Percentiles rank a stretch among this genome's conserved stretches.
phyloP scores from a whole-genome alignment of 2,113 vertebrate species.

The Sander lucioperca region DNA sequence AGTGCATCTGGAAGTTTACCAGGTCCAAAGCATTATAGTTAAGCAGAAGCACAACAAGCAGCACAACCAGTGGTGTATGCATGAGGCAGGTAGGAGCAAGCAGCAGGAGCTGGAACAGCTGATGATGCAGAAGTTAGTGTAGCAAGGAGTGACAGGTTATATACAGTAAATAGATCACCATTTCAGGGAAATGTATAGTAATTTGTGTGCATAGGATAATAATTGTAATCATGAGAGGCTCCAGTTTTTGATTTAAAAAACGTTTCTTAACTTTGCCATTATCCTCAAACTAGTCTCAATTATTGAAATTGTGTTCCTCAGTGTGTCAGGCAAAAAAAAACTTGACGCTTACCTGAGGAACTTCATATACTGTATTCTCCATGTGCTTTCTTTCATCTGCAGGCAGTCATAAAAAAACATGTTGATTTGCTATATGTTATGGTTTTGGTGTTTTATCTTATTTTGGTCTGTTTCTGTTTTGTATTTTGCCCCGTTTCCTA shows the following conservation, averaged over 20 bases:
- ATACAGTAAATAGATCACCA: background rate
- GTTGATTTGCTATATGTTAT: no score
- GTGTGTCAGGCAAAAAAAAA: background rate
- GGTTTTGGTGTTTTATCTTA: no score
- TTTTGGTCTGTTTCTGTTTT: no score
- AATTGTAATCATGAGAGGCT: background rate
- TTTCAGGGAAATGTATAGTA: background rate
- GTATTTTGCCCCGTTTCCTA: no score
- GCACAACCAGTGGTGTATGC: no score
- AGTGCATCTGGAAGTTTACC: no score
- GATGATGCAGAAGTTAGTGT: background rate
- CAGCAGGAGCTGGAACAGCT: background rate
- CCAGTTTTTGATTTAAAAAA: background rate
- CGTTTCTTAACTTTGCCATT: background rate
- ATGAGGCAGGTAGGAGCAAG: background rate
- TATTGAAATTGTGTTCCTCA: no score
- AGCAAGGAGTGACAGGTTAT: no score
- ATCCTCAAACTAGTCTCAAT: background rate
- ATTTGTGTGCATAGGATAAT: background rate
- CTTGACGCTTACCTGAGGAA: constrained; percentile 17
- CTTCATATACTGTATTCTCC: background rate
- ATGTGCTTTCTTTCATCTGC: rapidly evolving
- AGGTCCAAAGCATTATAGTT: no score
- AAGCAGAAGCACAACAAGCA: no score
- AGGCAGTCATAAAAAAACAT: constrained; percentile 20